These are phyloP conservation scores for Zaprionus africanus DNA, from an alignment of 1,140 invertebrate genomes.

Conservation along the genomic window DNA sequence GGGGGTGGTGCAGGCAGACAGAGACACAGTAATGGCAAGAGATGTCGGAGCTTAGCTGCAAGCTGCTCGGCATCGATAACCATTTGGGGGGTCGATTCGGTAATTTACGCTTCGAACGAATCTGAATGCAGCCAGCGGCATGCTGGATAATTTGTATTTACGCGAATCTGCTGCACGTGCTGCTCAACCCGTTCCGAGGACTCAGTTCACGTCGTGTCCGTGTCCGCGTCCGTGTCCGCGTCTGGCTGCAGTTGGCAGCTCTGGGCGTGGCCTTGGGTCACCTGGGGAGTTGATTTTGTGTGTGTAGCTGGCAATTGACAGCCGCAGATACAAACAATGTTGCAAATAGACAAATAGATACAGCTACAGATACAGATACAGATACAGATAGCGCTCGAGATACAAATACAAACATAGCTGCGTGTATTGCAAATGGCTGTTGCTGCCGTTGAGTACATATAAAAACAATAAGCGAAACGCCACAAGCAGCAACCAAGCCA, in stretches of 20 bases:
- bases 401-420: slow-evolving; percentile 20
- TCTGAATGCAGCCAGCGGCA: slow-evolving; percentile 22
- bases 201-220: not conserved
- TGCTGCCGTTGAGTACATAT: slow-evolving; percentile 62
- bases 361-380: not conserved
- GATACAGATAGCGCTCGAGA: not conserved
- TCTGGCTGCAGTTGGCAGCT: slow-evolving; percentile 1
- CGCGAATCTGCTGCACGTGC: slow-evolving; percentile 40
- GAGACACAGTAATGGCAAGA: not conserved
- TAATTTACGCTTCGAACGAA: slow-evolving; percentile 29
- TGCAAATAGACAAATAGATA: slow-evolving; percentile 8
- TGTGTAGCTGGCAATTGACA: slow-evolving; percentile 21
- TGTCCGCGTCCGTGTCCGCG: slow-evolving; percentile 16
- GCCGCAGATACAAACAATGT: slow-evolving; percentile 7
- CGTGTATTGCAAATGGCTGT: slow-evolving; percentile 31
- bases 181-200: slow-evolving; percentile 15
- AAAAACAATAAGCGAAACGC: slow-evolving; percentile 76
- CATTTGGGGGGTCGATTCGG: slow-evolving; percentile 18
- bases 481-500: slow-evolving; percentile 27
- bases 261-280: slow-evolving; percentile 9
- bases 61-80: slow-evolving; percentile 16
- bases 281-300: not conserved
- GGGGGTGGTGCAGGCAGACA: not conserved
- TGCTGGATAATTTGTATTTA: slow-evolving; percentile 43
- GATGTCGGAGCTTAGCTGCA: slow-evolving; percentile 5